Evolutionary conservation across 2,888 invertebrate genomes (phyloP), one percentile per base, ranked within the genome.

Genomic region (Sinelater perroti): DNA sequence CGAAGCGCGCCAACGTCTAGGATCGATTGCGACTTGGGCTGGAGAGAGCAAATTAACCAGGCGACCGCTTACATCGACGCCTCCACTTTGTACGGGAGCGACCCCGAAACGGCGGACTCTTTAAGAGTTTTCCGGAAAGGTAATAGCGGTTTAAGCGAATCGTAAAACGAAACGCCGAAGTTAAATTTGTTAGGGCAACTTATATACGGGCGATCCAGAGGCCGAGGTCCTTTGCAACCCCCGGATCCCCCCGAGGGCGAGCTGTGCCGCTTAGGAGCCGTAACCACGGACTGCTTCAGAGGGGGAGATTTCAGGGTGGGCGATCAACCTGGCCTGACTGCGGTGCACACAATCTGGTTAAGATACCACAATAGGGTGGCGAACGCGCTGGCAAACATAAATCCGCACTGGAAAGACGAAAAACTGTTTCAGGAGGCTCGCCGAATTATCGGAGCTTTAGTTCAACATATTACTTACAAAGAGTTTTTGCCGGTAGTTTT

Each of bases 351-450:
- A 0, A 81, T 90, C 11, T 91, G 89, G 83, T 75, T 91, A 53
- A 76, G 91, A 54, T 86, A 88, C 63, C 92, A 93, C 73, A 88
- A 84, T 74, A 85, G 88, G 59, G 82, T 95, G 66, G 91, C 93
- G 1, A 82, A 84, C 63, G 85, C 86, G 66, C 75, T 95, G 30
- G 82, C 87, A 3, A 83, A 83, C 38, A 71, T 93, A 30, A 95
- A 95, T 79, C 85, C 86, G 0, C 90, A 91, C 69, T 95, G 95
- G 95, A 88, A 87, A 69, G 95, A 95, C 71, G 94, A 95, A 72
- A 88, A 89, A 72, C 80, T 91, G 7, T 94, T 89, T 74, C 93
- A 93, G 70, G 95, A 95, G 77, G 86, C 91, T 0, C 81, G 94
- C 14, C 87, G 88, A 66, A 91, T 95, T 44, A 82, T 95, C 2